A percentile compares a stretch with the other conserved stretches of the same genome.
phyloP scores from a whole-genome alignment of 2,113 vertebrate genomes.

The Myotis brandtii region DNA sequence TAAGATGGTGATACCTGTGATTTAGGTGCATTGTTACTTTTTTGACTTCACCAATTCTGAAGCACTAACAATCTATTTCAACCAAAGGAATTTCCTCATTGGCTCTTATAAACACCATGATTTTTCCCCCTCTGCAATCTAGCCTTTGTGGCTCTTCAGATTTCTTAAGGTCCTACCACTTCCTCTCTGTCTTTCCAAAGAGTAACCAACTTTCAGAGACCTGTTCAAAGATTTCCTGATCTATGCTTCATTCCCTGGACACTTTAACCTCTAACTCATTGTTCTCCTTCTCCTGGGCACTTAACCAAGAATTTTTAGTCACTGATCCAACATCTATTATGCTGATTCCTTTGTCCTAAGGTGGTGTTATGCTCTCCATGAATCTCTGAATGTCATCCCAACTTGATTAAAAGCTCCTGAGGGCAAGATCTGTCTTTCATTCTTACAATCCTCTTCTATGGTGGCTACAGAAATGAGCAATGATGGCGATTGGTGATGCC shows the following conservation, averaged over 20 bases:
- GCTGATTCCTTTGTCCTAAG: neutral
- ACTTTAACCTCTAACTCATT: neutral
- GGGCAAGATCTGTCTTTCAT: neutral
- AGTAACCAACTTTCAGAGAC: neutral
- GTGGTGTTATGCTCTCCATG: accelerated
- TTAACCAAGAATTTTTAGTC: neutral
- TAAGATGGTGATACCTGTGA: neutral
- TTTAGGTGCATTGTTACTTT: neutral
- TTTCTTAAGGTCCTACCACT: neutral
- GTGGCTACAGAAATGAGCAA: neutral
- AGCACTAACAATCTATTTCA: neutral
- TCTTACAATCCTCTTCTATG: neutral
- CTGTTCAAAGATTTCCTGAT: neutral
- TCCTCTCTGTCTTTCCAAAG: neutral
- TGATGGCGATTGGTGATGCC: neutral
- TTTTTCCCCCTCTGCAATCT: neutral
- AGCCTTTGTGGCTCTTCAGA: neutral
- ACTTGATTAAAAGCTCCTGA: neutral
- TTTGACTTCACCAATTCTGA: neutral
- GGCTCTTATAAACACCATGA: neutral
- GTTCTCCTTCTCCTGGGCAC: neutral
- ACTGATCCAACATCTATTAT: accelerated
- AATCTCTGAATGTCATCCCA: neutral
- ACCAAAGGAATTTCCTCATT: neutral
- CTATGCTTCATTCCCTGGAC: neutral